Conservation (phyloP, 1,140 invertebrate genomes). For the Thaumatotibia leucotreta region DNA sequence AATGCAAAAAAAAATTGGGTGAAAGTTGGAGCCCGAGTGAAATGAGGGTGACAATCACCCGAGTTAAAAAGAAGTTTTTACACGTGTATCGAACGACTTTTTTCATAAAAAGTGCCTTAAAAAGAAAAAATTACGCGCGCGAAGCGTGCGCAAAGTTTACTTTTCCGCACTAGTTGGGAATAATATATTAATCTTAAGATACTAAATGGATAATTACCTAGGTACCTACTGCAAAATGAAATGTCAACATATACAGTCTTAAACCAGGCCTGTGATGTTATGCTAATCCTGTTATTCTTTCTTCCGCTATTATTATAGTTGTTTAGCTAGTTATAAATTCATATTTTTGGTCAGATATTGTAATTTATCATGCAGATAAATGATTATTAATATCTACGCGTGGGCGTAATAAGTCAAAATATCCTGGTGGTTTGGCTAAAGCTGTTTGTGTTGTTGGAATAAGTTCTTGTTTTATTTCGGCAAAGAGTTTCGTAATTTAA, state of each 20-base stretch:
- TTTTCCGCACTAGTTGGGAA: too few species aligned
- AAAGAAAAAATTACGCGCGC: too few species aligned
- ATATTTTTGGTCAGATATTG: not conserved
- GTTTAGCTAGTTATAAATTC: slow-evolving; percentile 6
- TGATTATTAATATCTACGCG: not conserved
- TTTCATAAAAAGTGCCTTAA: too few species aligned
- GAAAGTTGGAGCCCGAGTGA: too few species aligned
- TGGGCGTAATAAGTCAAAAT: slow-evolving; percentile 4
- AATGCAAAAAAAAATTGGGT: too few species aligned
- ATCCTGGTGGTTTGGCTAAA: not conserved
- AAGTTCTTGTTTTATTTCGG: not conserved
- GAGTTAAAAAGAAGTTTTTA: too few species aligned
- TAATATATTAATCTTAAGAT: too few species aligned
- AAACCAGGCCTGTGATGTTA: not conserved
- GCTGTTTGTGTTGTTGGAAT: not conserved
- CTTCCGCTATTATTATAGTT: slow-evolving; percentile 4
- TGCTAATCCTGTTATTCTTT: not conserved
- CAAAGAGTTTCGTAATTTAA: not conserved
- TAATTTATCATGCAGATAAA: not conserved
- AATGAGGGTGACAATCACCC: too few species aligned
- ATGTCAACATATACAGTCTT: not conserved
- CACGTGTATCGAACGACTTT: too few species aligned
- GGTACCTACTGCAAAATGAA: not conserved
- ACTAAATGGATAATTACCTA: too few species aligned
- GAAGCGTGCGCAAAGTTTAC: too few species aligned